phyloP scores from a whole-genome alignment of 2,888 invertebrate genomes.

The Prenolepis imparis region DNA sequence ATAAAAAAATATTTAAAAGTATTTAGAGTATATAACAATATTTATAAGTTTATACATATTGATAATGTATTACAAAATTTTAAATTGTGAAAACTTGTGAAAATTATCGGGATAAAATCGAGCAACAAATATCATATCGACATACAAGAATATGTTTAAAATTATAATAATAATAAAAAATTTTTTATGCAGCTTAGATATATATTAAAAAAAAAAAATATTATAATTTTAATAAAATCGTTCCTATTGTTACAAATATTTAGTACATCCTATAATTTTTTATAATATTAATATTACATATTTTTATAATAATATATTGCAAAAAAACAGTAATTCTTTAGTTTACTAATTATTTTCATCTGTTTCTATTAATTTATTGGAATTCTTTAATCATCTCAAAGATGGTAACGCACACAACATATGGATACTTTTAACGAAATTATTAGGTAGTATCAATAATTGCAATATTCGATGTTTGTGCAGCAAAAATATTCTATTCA shows the following conservation, averaged over 20 bases:
- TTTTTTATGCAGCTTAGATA: neutral
- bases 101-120: neutral
- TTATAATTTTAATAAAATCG: neutral
- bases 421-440: neutral
- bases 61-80: neutral
- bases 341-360: no score
- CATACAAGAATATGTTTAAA: neutral
- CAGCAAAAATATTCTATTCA: conserved; percentile 2
- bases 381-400: neutral
- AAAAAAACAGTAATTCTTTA: no score
- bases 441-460: neutral
- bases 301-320: no score
- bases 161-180: neutral
- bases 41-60: neutral
- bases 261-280: neutral
- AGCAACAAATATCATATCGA: neutral
- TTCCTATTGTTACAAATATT: neutral
- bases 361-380: neutral
- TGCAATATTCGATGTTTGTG: neutral
- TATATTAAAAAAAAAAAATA: neutral
- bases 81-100: neutral
- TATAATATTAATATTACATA: no score
- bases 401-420: neutral
- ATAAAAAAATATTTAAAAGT: neutral
- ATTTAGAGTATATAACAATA: neutral